Conservation (phyloP, 2,797 vertebrate genomes). For the Micrastur ruficollis region DNA sequence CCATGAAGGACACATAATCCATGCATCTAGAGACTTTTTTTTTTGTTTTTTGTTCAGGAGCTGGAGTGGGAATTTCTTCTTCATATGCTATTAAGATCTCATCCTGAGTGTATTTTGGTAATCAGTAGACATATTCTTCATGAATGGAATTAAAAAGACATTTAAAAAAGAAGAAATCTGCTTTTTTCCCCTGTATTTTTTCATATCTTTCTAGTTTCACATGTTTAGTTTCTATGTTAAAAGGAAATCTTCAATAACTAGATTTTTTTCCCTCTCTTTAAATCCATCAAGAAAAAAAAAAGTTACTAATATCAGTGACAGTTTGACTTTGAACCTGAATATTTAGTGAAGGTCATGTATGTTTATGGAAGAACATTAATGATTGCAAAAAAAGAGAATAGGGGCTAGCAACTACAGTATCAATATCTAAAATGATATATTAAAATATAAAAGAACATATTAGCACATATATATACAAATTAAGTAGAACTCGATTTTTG, state of each 20-base stretch:
- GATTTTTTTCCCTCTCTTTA: neutral
- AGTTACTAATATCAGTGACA: neutral
- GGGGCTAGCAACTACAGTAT: neutral
- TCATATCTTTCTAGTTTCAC: neutral
- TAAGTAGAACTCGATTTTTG: neutral
- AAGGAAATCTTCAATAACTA: neutral
- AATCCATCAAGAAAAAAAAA: neutral
- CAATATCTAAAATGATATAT: neutral
- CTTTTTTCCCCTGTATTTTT: neutral
- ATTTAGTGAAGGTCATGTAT: neutral
- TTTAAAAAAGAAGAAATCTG: neutral
- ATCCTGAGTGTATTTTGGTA: neutral
- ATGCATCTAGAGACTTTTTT: neutral
- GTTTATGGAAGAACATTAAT: neutral
- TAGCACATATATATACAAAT: neutral
- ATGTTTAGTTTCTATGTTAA: neutral
- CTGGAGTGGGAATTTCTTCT: neutral
- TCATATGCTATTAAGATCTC: neutral
- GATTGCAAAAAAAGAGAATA: neutral
- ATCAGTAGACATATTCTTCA: neutral
- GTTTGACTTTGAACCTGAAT: neutral
- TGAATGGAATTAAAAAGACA: neutral
- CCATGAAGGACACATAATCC: neutral
- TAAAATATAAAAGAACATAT: neutral
- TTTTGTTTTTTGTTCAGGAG: neutral